A percentile compares a stretch with the other conserved stretches of the same genome.
Conservation (phyloP, 2,797 vertebrate species). For the Xenentodon cancila region DNA sequence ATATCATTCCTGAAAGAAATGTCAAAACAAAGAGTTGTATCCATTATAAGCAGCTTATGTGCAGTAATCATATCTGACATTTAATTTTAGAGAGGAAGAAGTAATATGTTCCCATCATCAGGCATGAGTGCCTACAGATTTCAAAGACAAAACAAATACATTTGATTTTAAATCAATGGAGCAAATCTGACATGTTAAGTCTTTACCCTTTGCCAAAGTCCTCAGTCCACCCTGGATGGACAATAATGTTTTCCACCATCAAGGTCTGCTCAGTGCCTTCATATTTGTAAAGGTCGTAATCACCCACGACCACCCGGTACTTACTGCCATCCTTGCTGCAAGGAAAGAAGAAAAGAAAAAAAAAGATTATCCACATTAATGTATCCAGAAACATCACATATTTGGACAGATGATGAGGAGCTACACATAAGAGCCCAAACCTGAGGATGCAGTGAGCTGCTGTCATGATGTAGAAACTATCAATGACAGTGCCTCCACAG, state of each 20-base stretch:
- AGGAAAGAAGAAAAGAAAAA: not conserved
- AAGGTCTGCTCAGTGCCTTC: slow-evolving; percentile 69
- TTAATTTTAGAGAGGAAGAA: not conserved
- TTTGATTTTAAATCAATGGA: not conserved
- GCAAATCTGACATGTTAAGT: not conserved
- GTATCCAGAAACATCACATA: not conserved
- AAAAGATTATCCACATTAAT: not conserved
- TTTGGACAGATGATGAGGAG: not conserved
- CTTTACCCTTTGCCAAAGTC: slow-evolving; percentile 68
- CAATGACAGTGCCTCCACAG: slow-evolving; percentile 66
- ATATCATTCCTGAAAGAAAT: slow-evolving; percentile 67
- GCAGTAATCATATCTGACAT: not conserved
- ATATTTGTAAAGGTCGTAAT: slow-evolving; percentile 62
- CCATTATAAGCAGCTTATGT: not conserved
- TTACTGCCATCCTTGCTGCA: slow-evolving; percentile 45
- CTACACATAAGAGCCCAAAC: slow-evolving; percentile 30
- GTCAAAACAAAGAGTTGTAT: not conserved
- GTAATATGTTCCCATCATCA: too few relatives aligned
- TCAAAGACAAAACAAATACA: not conserved
- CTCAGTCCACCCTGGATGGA: slow-evolving; percentile 71
- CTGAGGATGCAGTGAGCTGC: slow-evolving; percentile 78
- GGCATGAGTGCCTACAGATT: too few relatives aligned
- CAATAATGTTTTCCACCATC: slow-evolving; percentile 44
- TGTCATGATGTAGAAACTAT: slow-evolving; percentile 59
- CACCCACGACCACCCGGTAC: slow-evolving; percentile 68